Base-by-base conservation (phyloP, 2,797 vertebrate genomes). In the Tokudaia muenninki region DNA sequence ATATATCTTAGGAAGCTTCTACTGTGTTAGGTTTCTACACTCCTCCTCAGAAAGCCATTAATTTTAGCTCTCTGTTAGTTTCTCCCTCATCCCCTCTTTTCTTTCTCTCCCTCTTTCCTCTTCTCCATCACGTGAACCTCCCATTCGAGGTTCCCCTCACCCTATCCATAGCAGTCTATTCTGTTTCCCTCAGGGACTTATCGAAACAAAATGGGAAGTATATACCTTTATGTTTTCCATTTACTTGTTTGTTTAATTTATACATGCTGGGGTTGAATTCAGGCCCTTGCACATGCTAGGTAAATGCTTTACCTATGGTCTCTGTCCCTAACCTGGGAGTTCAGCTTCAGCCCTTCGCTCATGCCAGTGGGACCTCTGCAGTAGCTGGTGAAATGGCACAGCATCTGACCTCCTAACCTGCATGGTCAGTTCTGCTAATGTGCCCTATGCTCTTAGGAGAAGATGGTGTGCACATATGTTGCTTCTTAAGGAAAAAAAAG, bases 131-230 rank as follows among this genome's bases (percentile, higher is more conserved):
- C 4, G 17, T 63, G 57, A 83, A 63, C 16, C 26, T 83, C 59
- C 26, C 29, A 22, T 63, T 63, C 14, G 22, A 11, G 17, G 37
- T 37, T n/a, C 31, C n/a, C 41, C 4, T 2, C 41, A 29, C 61
- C 10, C 29, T 16, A 84, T 65, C 61, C 17, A 50, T 65, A 65
- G 65, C 17, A 19, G 41, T 83, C 26, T 84, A 34, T 21, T 84
- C 41, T 47, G 1, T 84, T 65, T 84, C 41, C 82, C 82, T 84
- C 21, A 22, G 41, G 61, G 90, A 79, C 52, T 95, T 96, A 83
- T 80, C n/a, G 41, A 95, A 94, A 83, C 87, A 47, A 91, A 75
- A 63, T 84, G 84, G 95, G 91, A 92, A 84, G 37, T 81, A 79
- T 59, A 55, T 91, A 31, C 26, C 24, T 41, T 74, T 57, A 34